Evolutionary conservation across 2,888 invertebrate genomes (phyloP).

Genomic region (Bombylius major): DNA sequence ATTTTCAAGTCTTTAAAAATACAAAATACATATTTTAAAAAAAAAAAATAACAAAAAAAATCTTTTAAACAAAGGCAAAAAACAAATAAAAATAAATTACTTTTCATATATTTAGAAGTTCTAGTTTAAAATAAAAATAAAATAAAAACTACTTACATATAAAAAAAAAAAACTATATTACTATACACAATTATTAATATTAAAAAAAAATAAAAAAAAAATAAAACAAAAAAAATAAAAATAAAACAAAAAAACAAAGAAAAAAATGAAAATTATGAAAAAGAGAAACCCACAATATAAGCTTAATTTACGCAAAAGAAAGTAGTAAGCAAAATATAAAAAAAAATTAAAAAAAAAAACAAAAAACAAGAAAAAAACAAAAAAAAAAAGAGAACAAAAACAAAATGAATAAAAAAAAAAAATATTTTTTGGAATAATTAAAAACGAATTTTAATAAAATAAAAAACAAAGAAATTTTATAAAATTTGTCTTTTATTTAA

Average conservation of each 20-base stretch:
- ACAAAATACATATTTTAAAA: neutral
- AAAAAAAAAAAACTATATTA: neutral
- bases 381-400: too few relatives aligned
- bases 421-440: conserved; percentile 7
- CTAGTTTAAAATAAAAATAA: too few relatives aligned
- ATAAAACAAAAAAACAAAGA: neutral
- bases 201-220: neutral
- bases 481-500: neutral
- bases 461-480: conserved; percentile 4
- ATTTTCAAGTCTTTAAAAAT: neutral
- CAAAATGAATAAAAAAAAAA: neutral
- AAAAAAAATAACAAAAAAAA: neutral
- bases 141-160: too few relatives aligned
- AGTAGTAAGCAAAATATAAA: neutral
- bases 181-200: neutral
- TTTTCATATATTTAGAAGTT: too few relatives aligned
- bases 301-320: neutral
- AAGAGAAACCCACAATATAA: neutral
- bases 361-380: neutral
- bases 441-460: conserved; percentile 9
- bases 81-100: neutral
- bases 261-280: neutral
- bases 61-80: neutral
- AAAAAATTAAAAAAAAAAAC: neutral
- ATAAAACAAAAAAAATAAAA: neutral